These are phyloP conservation scores for Pseudotriccus pelzelni DNA, from an alignment of 2,797 vertebrate genomes.

Conservation along the genomic window DNA sequence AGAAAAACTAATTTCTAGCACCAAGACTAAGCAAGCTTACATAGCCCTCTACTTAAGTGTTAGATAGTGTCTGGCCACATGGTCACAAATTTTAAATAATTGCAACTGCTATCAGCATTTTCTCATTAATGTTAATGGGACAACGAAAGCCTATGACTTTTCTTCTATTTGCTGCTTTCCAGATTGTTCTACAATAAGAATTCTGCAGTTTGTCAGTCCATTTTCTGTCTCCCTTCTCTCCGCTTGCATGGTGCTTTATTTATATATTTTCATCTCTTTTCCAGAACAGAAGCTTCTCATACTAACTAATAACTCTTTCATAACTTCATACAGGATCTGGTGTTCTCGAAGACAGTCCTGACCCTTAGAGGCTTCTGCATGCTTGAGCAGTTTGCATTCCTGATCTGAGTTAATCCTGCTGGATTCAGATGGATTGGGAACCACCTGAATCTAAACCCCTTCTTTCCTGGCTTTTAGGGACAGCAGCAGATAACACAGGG, in stretches of 20 bases:
- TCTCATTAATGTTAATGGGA: neutral
- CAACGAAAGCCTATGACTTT: neutral
- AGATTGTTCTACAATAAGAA: neutral
- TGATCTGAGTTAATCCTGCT: neutral
- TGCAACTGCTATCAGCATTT: neutral
- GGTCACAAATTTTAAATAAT: neutral
- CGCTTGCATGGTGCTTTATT: neutral
- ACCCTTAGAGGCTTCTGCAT: neutral
- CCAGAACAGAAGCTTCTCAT: neutral
- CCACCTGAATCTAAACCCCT: neutral
- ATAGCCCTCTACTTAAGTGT: neutral
- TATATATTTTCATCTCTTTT: neutral
- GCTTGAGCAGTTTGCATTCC: neutral
- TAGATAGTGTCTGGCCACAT: neutral
- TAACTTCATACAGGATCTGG: neutral
- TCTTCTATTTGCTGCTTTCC: neutral
- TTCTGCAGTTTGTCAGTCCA: neutral
- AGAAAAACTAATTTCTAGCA: neutral
- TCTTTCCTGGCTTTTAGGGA: neutral
- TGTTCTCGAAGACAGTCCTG: neutral
- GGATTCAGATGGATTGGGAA: neutral
- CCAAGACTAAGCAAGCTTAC: neutral
- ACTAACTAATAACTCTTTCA: neutral
- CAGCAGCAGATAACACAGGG: neutral
- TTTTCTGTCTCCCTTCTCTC: neutral